Base-by-base conservation (phyloP, 2,797 vertebrate species). In the Varecia variegata region DNA sequence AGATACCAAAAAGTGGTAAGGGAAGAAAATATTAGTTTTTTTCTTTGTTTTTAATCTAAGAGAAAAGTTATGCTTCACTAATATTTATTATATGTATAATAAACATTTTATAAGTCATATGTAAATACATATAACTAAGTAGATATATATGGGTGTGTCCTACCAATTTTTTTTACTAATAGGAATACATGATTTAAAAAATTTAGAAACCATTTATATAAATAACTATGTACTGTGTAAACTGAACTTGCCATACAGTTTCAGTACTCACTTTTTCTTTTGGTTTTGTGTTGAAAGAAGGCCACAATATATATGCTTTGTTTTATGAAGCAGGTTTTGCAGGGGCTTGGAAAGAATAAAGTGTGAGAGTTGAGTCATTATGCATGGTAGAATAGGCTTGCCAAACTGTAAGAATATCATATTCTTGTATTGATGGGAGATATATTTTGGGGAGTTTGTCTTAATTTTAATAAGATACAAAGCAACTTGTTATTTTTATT, bases 301-400 rank as follows among this genome's bases (percentile, higher is more conserved):
- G 40, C 47, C 68, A n/a, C 52, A 23, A 90, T 45, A 45, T 18
- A 21, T 93, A 43, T 54, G 47, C 18, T 87, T 87, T 70, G 43
- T 62, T 74, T 56, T 96, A 23, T 58, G 32, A 90, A 80, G 58
- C 52, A 71, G 84, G 35, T 85, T 93, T 91, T 52, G 52, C 38
- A 27, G 25, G 84, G 35, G 17, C 47, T 76, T 58, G 52, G 40
- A 45, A 62, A 93, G 58, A 92, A 68, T 84, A 10, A 73, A 56
- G 88, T 90, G n/a, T 89, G 93, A 83, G 89, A 73, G 79, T 25
- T 84, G 77, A 84, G 35, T 94, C 71, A 88, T 90, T 77, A 90
- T 32, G 52, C 35, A 62, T 84, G 73, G 35, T 90, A 83, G 88
- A 77, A 35, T 35, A 74, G 35, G 30, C 73, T 91, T 86, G 67